A percentile compares a stretch with the other conserved stretches of the same genome.
Conservation (phyloP, 2,797 vertebrate genomes). For the Eulemur coronatus region DNA sequence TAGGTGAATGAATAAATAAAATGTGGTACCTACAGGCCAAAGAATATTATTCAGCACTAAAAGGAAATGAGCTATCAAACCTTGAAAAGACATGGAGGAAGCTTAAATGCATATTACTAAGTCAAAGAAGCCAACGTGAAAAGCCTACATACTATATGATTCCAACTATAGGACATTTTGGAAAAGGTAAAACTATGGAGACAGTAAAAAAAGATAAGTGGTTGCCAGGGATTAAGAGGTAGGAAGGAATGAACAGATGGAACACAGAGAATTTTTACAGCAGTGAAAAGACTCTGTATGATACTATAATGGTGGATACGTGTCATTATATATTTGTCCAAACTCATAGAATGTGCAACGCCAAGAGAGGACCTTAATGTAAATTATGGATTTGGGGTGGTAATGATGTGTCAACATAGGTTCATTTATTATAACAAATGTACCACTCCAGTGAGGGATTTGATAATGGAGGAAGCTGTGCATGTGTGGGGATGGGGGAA, state of each 20-base stretch:
- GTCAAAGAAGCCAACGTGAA: not conserved
- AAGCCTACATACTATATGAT: not conserved
- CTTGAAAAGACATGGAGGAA: not conserved
- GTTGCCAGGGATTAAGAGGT: not conserved
- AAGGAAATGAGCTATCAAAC: not conserved
- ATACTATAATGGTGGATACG: not conserved
- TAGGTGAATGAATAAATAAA: not conserved
- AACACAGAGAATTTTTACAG: not conserved
- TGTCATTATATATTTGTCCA: not conserved
- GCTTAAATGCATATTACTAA: not conserved
- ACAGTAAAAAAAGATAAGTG: not conserved
- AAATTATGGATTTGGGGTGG: not conserved
- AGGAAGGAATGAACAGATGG: not conserved
- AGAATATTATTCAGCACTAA: not conserved
- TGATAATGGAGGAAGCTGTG: not conserved
- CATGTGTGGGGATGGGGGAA: not conserved
- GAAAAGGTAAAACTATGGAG: not conserved
- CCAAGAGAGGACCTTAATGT: not conserved
- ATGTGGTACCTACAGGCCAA: not conserved
- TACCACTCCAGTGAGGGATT: not conserved
- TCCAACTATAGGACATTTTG: not conserved
- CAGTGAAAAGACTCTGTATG: not conserved
- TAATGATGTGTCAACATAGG: not conserved
- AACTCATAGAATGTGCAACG: not conserved
- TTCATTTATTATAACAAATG: not conserved